These are phyloP conservation scores for Esox lucius DNA, from an alignment of 2,797 vertebrate genomes.

Conservation along the genomic window DNA sequence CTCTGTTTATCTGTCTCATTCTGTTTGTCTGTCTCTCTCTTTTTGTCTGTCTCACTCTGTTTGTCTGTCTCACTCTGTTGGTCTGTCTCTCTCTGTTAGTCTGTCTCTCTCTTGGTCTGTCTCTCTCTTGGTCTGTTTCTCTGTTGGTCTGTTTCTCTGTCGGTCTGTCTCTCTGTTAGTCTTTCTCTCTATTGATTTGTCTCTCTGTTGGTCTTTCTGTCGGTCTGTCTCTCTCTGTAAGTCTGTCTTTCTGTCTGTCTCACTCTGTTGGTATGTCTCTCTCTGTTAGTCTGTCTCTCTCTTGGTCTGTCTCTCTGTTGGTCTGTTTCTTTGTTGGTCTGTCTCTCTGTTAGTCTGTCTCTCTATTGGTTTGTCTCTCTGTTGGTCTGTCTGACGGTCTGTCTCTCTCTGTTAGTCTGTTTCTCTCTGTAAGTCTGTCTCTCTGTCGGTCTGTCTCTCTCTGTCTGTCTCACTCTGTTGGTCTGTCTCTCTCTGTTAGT, in stretches of 20 bases:
- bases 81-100: not conserved
- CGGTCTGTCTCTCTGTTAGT: not conserved
- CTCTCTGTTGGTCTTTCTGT: no score
- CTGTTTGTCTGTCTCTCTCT: constrained; percentile 1
- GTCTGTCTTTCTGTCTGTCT: no score
- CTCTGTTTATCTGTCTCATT: not conserved
- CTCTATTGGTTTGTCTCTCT: no score
- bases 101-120: not conserved
- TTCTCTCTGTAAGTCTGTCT: not conserved
- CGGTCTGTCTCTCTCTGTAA: no score
- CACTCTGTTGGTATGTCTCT: no score
- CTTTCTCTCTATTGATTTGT: not conserved
- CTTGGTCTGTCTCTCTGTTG: no score
- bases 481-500: no score
- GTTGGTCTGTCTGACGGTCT: no score
- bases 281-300: no score
- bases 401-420: no score
- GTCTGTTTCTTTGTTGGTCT: no score
- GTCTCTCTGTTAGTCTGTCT: no score
- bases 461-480: not conserved
- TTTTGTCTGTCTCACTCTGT: not conserved
- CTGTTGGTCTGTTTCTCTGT: constrained; percentile 1
- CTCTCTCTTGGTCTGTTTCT: not conserved
- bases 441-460: not conserved
- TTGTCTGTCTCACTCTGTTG: not conserved